Conservation (phyloP, 1,140 invertebrate species). For the Spodoptera frugiperda region DNA sequence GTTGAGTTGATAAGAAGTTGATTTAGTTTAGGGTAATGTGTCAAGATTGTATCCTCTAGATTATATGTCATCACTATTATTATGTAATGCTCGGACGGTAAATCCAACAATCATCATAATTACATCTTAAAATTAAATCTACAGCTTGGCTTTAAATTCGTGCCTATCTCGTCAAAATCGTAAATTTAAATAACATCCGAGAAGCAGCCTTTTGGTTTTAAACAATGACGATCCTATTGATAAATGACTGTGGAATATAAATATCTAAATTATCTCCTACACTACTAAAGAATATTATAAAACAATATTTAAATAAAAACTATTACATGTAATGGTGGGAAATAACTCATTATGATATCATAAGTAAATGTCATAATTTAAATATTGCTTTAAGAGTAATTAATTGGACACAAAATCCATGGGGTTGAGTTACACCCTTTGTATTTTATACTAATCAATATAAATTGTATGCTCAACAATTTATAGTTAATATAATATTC, state of each 20-base stretch:
- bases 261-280: constrained; percentile 69
- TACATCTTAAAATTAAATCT: constrained; percentile 82
- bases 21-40: constrained; percentile 68
- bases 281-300: constrained; percentile 75
- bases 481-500: constrained; percentile 82
- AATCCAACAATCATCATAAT: constrained; percentile 82
- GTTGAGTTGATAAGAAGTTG: constrained; percentile 72
- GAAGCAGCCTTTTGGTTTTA: constrained; percentile 83
- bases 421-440: constrained; percentile 59
- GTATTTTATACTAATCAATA: constrained; percentile 72
- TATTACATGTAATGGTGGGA: constrained; percentile 82
- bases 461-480: constrained; percentile 72
- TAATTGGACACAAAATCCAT: constrained; percentile 68
- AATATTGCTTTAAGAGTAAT: constrained; percentile 79
- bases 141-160: constrained; percentile 84
- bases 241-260: constrained; percentile 85
- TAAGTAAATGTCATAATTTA: constrained; percentile 75
- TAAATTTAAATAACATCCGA: constrained; percentile 80
- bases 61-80: constrained; percentile 82
- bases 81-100: constrained; percentile 84
- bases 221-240: constrained; percentile 76
- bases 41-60: constrained; percentile 77
- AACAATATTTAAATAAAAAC: constrained; percentile 83
- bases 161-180: constrained; percentile 81
- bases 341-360: constrained; percentile 69